These are phyloP conservation scores for Drosophila koepferae DNA, from an alignment of 2,888 invertebrate genomes.

Conservation along the genomic window DNA sequence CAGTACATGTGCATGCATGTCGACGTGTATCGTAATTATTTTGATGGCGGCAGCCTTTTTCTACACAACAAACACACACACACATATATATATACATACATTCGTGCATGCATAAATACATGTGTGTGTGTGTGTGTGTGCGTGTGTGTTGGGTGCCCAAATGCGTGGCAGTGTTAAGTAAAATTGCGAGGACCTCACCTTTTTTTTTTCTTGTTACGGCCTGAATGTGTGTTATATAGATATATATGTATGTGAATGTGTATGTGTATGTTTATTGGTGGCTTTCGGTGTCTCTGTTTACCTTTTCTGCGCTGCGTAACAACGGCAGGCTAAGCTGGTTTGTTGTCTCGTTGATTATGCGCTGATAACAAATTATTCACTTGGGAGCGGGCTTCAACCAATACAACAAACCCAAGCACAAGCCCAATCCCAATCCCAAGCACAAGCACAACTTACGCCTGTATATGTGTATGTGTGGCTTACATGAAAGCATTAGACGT, in stretches of 20 bases:
- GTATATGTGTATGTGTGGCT: constrained; percentile 38
- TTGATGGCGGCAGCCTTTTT: constrained; percentile 79
- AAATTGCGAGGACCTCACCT: constrained; percentile 70
- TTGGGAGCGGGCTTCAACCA: constrained; percentile 73
- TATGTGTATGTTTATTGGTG: neutral
- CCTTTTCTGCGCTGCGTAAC: constrained; percentile 42
- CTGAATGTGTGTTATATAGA: neutral
- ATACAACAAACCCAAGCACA: constrained; percentile 31
- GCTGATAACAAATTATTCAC: constrained; percentile 83
- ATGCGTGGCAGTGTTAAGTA: constrained; percentile 63
- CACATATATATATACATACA: constrained; percentile 1
- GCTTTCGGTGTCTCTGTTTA: constrained; percentile 49
- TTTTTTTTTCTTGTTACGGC: constrained; percentile 37
- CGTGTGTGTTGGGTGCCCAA: constrained; percentile 31
- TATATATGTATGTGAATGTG: neutral
- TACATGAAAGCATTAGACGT: constrained; percentile 69
- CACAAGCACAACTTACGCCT: constrained; percentile 30
- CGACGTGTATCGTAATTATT: constrained; percentile 80
- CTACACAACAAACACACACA: constrained; percentile 29
- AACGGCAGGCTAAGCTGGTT: constrained; percentile 33
- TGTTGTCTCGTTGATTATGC: constrained; percentile 81
- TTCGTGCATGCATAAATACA: constrained; percentile 1
- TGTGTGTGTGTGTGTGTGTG: constrained; percentile 2
- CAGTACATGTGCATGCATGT: constrained; percentile 69
- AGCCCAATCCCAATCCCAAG: constrained; percentile 36